These are phyloP conservation scores for Pseudoips prasinana DNA, from an alignment of 2,888 invertebrate species.

Conservation along the genomic window DNA sequence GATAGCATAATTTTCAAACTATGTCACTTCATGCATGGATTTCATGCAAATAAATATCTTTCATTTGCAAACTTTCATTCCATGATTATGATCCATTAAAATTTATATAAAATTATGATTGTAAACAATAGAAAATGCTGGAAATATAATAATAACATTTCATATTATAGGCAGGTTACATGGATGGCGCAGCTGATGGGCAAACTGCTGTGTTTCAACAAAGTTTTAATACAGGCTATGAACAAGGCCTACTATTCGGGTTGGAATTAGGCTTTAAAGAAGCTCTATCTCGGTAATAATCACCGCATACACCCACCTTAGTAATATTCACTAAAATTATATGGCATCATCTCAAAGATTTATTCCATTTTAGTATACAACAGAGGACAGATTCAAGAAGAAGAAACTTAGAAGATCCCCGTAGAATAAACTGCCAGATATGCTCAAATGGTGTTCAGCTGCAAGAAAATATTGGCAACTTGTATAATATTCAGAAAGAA, in stretches of 20 bases:
- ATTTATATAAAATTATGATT: too few species aligned
- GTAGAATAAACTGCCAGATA: slow-evolving; percentile 64
- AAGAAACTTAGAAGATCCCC: slow-evolving; percentile 28
- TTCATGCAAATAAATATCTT: too few species aligned
- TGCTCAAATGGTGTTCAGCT: slow-evolving; percentile 43
- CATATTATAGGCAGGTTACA: slow-evolving; percentile 81
- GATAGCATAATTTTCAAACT: too few species aligned
- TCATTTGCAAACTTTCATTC: too few species aligned
- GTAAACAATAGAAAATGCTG: too few species aligned
- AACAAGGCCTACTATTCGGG: slow-evolving; percentile 84
- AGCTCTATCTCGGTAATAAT: slow-evolving; percentile 37
- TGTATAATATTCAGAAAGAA: slow-evolving; percentile 60
- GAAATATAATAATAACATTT: neutral
- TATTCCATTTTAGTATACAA: slow-evolving; percentile 31
- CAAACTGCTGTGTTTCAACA: slow-evolving; percentile 84
- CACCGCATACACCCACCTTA: neutral
- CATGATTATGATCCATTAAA: too few species aligned
- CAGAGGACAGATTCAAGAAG: slow-evolving; percentile 8
- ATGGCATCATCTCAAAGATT: neutral
- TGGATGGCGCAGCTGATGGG: slow-evolving; percentile 86
- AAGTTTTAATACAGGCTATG: slow-evolving; percentile 87
- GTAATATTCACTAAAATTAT: too few species aligned
- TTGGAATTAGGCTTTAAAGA: slow-evolving; percentile 75
- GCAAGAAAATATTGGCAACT: slow-evolving; percentile 56
- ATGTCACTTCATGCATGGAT: too few species aligned